Evolutionary conservation across 1,140 invertebrate genomes (phyloP).

Genomic region (Grapholita molesta): DNA sequence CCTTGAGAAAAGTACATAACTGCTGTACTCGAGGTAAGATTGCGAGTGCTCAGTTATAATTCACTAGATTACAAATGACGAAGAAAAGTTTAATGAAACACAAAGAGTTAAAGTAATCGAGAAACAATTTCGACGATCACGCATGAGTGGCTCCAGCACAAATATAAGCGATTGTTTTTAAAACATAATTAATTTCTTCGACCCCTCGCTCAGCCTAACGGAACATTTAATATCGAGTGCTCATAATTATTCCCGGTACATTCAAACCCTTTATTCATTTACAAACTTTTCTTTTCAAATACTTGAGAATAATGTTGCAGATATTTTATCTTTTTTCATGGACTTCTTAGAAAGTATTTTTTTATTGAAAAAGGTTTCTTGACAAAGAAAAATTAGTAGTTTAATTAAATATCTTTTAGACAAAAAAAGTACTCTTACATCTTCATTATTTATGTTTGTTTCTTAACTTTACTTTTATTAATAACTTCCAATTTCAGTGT

Average conservation of each 20-base stretch:
- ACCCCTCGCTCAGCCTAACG: constrained; percentile 68
- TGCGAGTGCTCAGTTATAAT: not conserved
- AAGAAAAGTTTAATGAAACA: constrained; percentile 72
- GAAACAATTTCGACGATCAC: constrained; percentile 74
- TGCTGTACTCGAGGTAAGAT: too few species aligned
- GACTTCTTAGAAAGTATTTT: constrained; percentile 15
- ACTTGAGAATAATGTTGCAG: constrained; percentile 52
- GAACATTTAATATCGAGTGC: constrained; percentile 76
- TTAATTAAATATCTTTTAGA: constrained; percentile 16
- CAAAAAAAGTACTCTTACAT: constrained; percentile 16
- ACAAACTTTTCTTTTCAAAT: constrained; percentile 59
- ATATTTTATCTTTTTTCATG: constrained; percentile 44
- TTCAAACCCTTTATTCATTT: constrained; percentile 69
- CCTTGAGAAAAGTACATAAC: too few species aligned
- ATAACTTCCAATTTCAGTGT: constrained; percentile 32
- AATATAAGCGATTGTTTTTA: constrained; percentile 77
- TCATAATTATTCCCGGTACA: constrained; percentile 75
- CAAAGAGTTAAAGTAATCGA: constrained; percentile 73
- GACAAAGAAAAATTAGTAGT: constrained; percentile 18
- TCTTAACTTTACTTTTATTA: constrained; percentile 38
- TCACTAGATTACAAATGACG: constrained; percentile 32
- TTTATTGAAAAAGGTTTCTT: constrained; percentile 17
- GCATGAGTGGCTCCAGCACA: constrained; percentile 70
- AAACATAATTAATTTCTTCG: constrained; percentile 76
- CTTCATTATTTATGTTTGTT: constrained; percentile 23